Evolutionary conservation across 1,140 invertebrate species (phyloP).

Genomic region (Papilio helenus): DNA sequence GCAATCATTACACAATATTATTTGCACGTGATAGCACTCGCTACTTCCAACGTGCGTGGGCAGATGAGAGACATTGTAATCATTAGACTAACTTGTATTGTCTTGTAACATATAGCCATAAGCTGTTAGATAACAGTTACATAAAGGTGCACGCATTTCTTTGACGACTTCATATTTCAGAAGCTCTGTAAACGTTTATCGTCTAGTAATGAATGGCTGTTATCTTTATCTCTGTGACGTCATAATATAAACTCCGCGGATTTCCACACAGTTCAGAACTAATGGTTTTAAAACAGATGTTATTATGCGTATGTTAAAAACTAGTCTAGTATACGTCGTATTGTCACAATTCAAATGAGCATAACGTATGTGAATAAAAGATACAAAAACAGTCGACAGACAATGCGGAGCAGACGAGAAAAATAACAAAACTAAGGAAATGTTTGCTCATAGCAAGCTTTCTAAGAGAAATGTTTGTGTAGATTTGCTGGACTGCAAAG

Average conservation of each 20-base stretch:
- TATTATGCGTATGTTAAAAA: not conserved
- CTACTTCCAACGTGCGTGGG: not conserved
- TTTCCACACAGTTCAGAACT: not conserved
- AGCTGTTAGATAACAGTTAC: slow-evolving; percentile 10
- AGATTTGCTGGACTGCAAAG: slow-evolving; percentile 8
- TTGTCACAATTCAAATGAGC: slow-evolving; percentile 27
- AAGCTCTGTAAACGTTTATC: not conserved
- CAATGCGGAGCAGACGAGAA: slow-evolving; percentile 10
- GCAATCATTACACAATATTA: slow-evolving; percentile 6
- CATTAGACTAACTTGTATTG: slow-evolving; percentile 1
- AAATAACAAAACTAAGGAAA: slow-evolving; percentile 31
- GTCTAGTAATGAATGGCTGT: too few relatives aligned
- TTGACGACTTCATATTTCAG: not conserved
- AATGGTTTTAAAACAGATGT: not conserved
- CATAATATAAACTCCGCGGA: not conserved
- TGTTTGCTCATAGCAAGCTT: slow-evolving; percentile 42
- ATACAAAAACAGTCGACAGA: slow-evolving; percentile 23
- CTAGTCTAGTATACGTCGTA: not conserved
- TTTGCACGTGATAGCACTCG: slow-evolving; percentile 8
- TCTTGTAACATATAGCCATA: not conserved
- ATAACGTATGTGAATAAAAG: slow-evolving; percentile 18
- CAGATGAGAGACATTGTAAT: slow-evolving; percentile 31
- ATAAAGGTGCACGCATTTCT: not conserved
- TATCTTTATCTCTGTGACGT: too few relatives aligned
- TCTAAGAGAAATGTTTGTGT: slow-evolving; percentile 39